Evolutionary conservation across 1,140 invertebrate species (phyloP).

Genomic region (Musca vetustissima): DNA sequence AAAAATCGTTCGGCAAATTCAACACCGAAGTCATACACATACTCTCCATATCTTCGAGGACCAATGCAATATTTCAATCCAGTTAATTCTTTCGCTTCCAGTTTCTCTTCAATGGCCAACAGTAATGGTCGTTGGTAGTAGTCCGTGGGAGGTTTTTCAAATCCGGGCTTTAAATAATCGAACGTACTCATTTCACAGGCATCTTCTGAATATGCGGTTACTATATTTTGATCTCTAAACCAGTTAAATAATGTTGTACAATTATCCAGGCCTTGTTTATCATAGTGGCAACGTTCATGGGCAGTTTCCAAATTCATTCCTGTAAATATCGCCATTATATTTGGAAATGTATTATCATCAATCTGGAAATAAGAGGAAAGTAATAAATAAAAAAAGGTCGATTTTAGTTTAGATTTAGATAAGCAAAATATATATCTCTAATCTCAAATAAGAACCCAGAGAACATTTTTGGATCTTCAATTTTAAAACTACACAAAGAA

Average conservation of each 20-base stretch:
- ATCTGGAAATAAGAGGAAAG: constrained; percentile 56
- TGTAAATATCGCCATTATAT: constrained; percentile 72
- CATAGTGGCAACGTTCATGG: constrained; percentile 56
- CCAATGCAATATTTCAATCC: constrained; percentile 57
- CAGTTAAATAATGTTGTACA: constrained; percentile 79
- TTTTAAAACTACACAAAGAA: no score
- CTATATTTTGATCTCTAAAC: constrained; percentile 67
- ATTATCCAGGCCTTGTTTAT: constrained; percentile 56
- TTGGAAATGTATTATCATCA: constrained; percentile 78
- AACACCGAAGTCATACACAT: constrained; percentile 59
- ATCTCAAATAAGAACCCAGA: no score
- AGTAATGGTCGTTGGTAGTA: constrained; percentile 77
- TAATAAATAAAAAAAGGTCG: neutral
- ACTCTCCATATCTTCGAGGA: constrained; percentile 58
- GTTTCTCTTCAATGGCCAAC: constrained; percentile 60
- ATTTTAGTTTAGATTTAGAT: no score
- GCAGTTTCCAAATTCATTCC: constrained; percentile 60
- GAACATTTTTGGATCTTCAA: no score
- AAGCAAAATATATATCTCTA: no score
- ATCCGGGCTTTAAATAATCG: constrained; percentile 75
- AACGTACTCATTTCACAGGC: constrained; percentile 70
- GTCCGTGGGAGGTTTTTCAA: constrained; percentile 73
- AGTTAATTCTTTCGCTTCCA: constrained; percentile 53
- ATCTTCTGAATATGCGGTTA: constrained; percentile 78
- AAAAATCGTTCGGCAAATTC: constrained; percentile 56